phyloP scores from a whole-genome alignment of 2,113 vertebrate genomes.

The Steatornis caripensis region DNA sequence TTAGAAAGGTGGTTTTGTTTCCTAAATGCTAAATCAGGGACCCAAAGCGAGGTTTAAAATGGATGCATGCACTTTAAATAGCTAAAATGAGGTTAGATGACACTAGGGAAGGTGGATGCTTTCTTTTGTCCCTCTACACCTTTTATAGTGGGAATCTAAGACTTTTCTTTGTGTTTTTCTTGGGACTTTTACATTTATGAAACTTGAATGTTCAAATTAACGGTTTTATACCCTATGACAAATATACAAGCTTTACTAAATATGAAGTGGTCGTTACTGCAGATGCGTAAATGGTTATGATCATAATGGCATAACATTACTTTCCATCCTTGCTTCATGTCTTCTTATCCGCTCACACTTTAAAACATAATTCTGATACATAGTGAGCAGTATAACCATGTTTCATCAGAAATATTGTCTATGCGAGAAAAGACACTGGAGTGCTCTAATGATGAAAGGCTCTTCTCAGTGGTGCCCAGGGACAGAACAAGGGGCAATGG shows the following conservation, averaged over 20 bases:
- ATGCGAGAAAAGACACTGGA: background rate
- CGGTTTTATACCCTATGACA: background rate
- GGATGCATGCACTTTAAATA: background rate
- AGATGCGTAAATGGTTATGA: background rate
- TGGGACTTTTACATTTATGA: background rate
- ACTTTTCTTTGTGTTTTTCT: background rate
- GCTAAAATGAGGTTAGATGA: background rate
- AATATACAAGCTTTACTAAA: background rate
- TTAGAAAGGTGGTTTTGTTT: background rate
- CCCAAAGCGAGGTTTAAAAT: background rate
- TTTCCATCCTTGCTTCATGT: background rate
- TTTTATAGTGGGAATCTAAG: background rate
- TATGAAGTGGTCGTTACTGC: background rate
- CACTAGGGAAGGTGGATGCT: background rate
- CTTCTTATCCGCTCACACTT: background rate
- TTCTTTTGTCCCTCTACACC: background rate
- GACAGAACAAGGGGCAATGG: too few relatives aligned
- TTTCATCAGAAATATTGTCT: background rate
- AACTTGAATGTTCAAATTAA: background rate
- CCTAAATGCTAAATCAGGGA: background rate
- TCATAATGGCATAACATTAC: background rate
- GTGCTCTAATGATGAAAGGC: background rate
- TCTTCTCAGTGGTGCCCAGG: too few relatives aligned
- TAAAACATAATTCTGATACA: background rate
- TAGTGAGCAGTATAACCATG: background rate